Base-by-base conservation (phyloP, 37 sponge, comb jelly and placozoan species). In the Axinella damicornis region DNA sequence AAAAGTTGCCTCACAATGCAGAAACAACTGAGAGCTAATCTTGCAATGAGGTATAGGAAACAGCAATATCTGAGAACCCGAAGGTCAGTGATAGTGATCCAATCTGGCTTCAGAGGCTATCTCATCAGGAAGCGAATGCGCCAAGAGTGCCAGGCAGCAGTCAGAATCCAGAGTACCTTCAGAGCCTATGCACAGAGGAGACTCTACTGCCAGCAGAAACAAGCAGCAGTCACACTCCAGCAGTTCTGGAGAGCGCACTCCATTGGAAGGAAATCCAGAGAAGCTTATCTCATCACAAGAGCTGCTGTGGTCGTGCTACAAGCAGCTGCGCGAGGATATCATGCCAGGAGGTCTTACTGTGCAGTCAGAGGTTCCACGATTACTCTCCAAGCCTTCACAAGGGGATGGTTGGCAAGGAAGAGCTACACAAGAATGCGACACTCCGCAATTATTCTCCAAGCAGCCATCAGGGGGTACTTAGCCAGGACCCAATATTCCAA, bases 161-260 rank as follows among this genome's bases (percentile, higher is more conserved):
- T 78, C 30, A 40, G n/a, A 27, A 89, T 91, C 37, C 87, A 83
- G 59, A 0, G 64, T 18, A 30, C 52, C 54, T 78, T 58, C 57
- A 31, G 76, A 40, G 66, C 65, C 71, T 53, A 58, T 41, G 25
- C 64, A 15, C 5, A 24, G 1, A 67, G 52, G 21, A 69, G 36
- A 53, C 52, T 22, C 18, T 21, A 32, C 35, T n/a, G n/a, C n/a
- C 27, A 73, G 19, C 22, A 40, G 57, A 36, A 25, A 33, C 34
- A 55, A 37, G 84, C 90, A 18, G 84, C 79, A 12, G 36, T 86
- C 24, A 78, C 80, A 17, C 25, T 90, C 19, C 91, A 90, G 62
- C 21, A 73, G n/a, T 54, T 60, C 27, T 11, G 39, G 24, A 77
- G 52, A n/a, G n/a, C n/a, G n/a, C n/a, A n/a, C 16, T 17, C 31